Conservation (phyloP, 2,888 invertebrate genomes). For the Euclidia mi region DNA sequence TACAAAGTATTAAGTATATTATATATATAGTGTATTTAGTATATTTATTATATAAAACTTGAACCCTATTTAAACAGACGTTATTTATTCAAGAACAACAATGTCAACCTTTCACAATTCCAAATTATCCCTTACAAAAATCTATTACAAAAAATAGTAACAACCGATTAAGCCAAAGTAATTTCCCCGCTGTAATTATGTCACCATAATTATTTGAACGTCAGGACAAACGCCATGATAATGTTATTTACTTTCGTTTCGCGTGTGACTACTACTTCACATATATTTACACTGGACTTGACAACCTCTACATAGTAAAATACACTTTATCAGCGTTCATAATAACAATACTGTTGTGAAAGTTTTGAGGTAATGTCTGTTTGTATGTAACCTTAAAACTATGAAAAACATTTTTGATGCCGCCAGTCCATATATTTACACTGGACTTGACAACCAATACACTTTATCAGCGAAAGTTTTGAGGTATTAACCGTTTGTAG, state of each 20-base stretch:
- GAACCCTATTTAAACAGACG: no score
- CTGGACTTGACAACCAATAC: conserved; percentile 7
- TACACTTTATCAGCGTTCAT: conserved; percentile 3
- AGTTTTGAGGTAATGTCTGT: neutral
- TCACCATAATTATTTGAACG: conserved; percentile 42
- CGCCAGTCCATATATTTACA: conserved; percentile 32
- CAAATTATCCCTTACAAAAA: neutral
- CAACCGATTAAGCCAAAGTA: conserved; percentile 8
- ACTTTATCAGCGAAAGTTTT: neutral
- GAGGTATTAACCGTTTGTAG: neutral
- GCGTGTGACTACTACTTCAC: conserved; percentile 37
- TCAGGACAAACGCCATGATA: conserved; percentile 33
- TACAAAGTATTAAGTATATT: no score
- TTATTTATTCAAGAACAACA: no score
- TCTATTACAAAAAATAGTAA: conserved; percentile 8
- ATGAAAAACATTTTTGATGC: no score
- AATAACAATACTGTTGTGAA: neutral
- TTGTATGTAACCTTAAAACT: no score
- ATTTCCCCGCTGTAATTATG: conserved; percentile 32
- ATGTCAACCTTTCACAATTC: no score
- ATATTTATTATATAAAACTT: no score
- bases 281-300: conserved; percentile 24
- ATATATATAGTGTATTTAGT: no score
- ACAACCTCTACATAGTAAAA: conserved; percentile 4
- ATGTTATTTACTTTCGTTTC: conserved; percentile 48